Evolutionary conservation across 2,113 vertebrate genomes (phyloP).

Genomic region (Meles meles): DNA sequence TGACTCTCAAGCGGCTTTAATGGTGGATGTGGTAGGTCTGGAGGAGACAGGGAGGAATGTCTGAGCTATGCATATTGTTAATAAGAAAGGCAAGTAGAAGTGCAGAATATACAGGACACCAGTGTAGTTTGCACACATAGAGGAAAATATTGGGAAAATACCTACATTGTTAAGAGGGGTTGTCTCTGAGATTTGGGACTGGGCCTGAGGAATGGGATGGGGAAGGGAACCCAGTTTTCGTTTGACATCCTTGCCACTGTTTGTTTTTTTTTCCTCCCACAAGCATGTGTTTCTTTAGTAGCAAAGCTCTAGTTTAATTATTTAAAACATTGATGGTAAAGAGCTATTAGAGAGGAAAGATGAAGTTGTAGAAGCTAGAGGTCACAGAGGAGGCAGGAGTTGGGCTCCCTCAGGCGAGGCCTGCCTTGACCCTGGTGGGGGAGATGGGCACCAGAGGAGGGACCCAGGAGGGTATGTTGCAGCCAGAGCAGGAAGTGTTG

Average conservation of each 20-base stretch:
- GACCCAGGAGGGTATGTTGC: neutral
- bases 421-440: neutral
- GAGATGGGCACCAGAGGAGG: accelerated
- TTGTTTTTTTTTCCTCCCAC: neutral
- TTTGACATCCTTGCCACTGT: neutral
- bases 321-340: neutral
- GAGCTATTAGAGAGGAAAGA: neutral
- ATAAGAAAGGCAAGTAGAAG: neutral
- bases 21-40: neutral
- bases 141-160: neutral
- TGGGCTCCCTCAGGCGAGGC: neutral
- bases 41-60: too few relatives aligned
- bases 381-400: neutral
- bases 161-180: neutral
- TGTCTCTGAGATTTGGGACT: neutral
- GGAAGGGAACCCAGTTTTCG: neutral
- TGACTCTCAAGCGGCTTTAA: neutral
- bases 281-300: neutral
- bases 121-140: neutral
- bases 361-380: neutral
- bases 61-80: neutral
- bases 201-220: neutral
- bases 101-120: neutral
- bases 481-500: neutral
- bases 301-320: neutral